Conservation (phyloP, 2,888 invertebrate species). For the Mesopsocus fuscifrons region DNA sequence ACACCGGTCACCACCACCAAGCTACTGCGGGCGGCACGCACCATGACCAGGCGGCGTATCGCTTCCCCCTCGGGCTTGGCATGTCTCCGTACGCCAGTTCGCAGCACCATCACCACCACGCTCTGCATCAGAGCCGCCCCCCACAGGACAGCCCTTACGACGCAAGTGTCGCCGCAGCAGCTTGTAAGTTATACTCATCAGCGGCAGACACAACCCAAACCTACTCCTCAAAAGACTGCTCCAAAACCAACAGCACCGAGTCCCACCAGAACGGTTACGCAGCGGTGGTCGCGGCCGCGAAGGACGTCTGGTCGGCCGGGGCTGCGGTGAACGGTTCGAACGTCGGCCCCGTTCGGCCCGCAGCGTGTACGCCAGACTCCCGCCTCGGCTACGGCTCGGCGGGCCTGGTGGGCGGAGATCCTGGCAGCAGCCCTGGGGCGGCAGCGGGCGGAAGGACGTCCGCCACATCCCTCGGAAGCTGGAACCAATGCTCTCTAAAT, state of each 20-base stretch:
- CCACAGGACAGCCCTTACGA: conserved; percentile 86
- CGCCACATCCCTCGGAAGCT: conserved; percentile 38
- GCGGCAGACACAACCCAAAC: conserved; percentile 36
- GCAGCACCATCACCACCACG: conserved; percentile 52
- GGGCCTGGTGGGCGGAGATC: conserved; percentile 59
- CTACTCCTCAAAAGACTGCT: conserved; percentile 17
- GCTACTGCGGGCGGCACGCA: conserved; percentile 46
- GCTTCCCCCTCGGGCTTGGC: conserved; percentile 69
- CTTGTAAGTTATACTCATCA: conserved; percentile 60
- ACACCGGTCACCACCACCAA: conserved; percentile 73
- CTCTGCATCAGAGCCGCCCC: conserved; percentile 51
- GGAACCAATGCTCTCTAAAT: conserved; percentile 77
- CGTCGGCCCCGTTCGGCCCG: conserved; percentile 52
- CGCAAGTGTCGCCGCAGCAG: conserved; percentile 60
- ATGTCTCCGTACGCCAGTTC: conserved; percentile 64
- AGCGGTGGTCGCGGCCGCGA: conserved; percentile 44
- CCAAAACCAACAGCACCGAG: conserved; percentile 16
- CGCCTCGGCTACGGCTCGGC: conserved; percentile 47
- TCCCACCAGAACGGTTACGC: conserved; percentile 40
- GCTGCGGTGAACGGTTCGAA: conserved; percentile 44
- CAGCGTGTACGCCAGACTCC: conserved; percentile 79
- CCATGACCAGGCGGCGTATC: conserved; percentile 53
- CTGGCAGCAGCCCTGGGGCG: conserved; percentile 53
- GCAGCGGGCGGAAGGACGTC: conserved; percentile 32
- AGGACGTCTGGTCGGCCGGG: conserved; percentile 47